A percentile compares a stretch with the other conserved stretches of the same genome.
Evolutionary conservation across 2,888 invertebrate genomes (phyloP).

Genomic region (Hypena proboscidalis): DNA sequence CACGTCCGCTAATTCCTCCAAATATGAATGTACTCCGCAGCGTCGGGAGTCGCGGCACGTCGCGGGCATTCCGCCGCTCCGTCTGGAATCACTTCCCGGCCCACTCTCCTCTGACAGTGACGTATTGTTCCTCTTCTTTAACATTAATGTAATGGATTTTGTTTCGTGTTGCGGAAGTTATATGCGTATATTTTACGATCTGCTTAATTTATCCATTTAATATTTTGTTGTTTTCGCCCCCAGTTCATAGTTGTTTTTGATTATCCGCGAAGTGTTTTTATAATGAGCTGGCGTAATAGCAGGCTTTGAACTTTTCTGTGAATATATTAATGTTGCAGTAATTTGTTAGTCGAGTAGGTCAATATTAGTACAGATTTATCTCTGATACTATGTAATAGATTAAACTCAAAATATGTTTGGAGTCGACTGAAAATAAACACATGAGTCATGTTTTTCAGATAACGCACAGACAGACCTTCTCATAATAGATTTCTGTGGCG

Average conservation of each 20-base stretch:
- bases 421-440: too few relatives aligned
- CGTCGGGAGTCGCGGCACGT: constrained; percentile 75
- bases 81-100: constrained; percentile 81
- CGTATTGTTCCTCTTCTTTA: constrained; percentile 81
- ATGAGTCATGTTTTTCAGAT: too few relatives aligned
- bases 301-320: neutral
- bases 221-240: constrained; percentile 41
- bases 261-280: constrained; percentile 14
- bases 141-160: constrained; percentile 82
- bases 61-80: constrained; percentile 76
- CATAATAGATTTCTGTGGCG: too few relatives aligned
- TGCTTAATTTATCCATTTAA: constrained; percentile 56
- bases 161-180: constrained; percentile 77
- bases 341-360: too few relatives aligned
- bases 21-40: constrained; percentile 75
- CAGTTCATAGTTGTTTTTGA: constrained; percentile 20
- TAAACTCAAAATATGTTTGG: too few relatives aligned
- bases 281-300: neutral
- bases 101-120: constrained; percentile 78
- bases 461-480: too few relatives aligned
- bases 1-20: constrained; percentile 71
- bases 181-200: constrained; percentile 70
- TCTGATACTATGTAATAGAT: too few relatives aligned
- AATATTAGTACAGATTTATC: too few relatives aligned
- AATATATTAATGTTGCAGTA: too few relatives aligned